These are phyloP conservation scores for Aselliscus stoliczkanus DNA, from an alignment of 2,797 vertebrate genomes.

Conservation along the genomic window DNA sequence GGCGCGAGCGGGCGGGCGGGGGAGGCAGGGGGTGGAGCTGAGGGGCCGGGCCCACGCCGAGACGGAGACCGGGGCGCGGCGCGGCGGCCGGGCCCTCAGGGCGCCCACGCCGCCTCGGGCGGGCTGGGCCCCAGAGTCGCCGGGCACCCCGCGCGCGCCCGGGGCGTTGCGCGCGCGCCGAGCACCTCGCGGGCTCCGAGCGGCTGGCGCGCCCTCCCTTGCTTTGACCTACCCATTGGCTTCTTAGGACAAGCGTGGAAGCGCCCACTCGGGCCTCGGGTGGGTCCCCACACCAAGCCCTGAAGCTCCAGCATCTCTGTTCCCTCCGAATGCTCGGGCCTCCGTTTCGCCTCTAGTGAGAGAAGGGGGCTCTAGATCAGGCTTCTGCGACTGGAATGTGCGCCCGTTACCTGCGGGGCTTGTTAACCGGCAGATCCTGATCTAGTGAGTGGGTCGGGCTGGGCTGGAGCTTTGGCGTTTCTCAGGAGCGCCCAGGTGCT, in stretches of 20 bases:
- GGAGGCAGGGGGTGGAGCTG: conserved; percentile 67
- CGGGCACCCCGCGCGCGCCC: background rate
- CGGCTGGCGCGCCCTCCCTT: background rate
- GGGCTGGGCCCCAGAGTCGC: background rate
- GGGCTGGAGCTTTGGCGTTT: background rate
- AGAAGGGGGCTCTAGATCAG: background rate
- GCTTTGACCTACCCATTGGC: background rate
- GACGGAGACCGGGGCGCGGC: background rate
- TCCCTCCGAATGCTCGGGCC: background rate
- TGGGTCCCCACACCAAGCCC: background rate
- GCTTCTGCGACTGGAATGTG: background rate
- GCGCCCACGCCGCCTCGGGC: background rate
- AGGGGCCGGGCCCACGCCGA: background rate
- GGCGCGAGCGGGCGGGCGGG: conserved; percentile 60
- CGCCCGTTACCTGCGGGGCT: background rate
- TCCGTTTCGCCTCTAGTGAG: background rate
- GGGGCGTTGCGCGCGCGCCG: background rate
- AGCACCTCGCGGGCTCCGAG: background rate
- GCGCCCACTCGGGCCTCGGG: background rate
- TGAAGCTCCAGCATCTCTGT: background rate
- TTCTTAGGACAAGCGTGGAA: background rate
- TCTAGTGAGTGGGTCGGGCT: no score
- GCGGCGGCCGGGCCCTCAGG: background rate
- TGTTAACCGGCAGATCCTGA: background rate
- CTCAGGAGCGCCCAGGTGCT: background rate